Base-by-base conservation (phyloP, 2,797 vertebrate species). In the Toxotes lorentzi region DNA sequence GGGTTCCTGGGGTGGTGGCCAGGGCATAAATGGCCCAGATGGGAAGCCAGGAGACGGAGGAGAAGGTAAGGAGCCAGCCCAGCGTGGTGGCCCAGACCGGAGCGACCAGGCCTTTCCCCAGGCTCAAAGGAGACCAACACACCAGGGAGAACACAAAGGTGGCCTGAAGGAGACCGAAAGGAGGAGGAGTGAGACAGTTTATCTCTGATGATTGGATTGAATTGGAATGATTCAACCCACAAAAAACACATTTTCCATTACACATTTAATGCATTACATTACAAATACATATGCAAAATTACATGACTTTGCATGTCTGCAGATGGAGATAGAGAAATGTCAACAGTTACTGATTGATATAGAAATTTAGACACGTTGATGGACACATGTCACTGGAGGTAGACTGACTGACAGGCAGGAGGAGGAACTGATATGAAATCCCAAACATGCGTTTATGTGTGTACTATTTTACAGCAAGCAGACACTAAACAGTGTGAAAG, bases 81-180 rank as follows among this genome's bases (percentile, higher is more conserved):
- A 95, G 87, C 0, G 63, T 41, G 0, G 82, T 89, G 60, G 94
- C 93, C 94, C 93, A 95, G 34, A 16, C 60, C 0, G 93, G 94
- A 64, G 93, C 90, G 0, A 84, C 86, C 67, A 94, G 57, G 0
- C 88, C 93, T 62, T 92, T 94, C 0, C 84, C 89, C 54, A 95
- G 84, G 4, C 13, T 91, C 71, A 95, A 57, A 0, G 94, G 95
- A 59, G 92, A 87, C 94, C 94, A 95, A 16, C 88, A 1, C 60
- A 93, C 85, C 81, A 95, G 71, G 4, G 94, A 94, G 40, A 95
- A 95, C 45, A 94, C 34, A 54, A 95, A 94, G 5, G 94, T 95
- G 0, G 81, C 93, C 93, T 95, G 68, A 2, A 76, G 21, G 3
- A 24, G 51, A 76, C 23, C 30, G 6, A 19, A 43, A 66, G 27